These are phyloP conservation scores for Drosophila ustulata DNA, from an alignment of 2,888 invertebrate species.

Conservation along the genomic window DNA sequence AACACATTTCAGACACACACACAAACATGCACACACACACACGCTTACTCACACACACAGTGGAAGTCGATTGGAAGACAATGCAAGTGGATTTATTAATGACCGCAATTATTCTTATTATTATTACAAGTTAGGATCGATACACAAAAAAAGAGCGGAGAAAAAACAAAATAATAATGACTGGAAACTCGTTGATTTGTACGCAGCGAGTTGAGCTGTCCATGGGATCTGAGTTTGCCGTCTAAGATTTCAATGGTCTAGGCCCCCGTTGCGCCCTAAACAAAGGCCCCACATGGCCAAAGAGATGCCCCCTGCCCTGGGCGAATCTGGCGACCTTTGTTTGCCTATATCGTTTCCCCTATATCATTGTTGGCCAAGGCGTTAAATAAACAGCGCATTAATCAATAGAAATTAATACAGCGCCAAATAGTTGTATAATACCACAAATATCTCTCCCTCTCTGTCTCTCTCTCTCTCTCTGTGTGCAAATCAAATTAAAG, in stretches of 20 bases:
- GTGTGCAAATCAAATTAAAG: constrained; percentile 71
- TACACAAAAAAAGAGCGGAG: constrained; percentile 12
- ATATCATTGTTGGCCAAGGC: constrained; percentile 58
- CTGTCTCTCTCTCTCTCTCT: not conserved
- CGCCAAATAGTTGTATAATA: constrained; percentile 74
- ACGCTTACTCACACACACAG: constrained; percentile 14
- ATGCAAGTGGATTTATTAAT: constrained; percentile 77
- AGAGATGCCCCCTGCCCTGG: constrained; percentile 32
- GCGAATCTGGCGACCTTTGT: constrained; percentile 43
- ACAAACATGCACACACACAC: constrained; percentile 19
- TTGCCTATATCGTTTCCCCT: constrained; percentile 18
- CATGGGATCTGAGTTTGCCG: constrained; percentile 48
- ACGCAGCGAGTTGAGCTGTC: constrained; percentile 40
- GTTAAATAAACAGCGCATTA: constrained; percentile 77
- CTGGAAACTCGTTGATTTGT: constrained; percentile 69
- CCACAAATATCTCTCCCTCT: constrained; percentile 29
- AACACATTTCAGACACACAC: constrained; percentile 68
- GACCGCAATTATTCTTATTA: constrained; percentile 79
- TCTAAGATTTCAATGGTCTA: constrained; percentile 66
- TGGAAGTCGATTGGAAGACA: constrained; percentile 55
- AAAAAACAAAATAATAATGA: constrained; percentile 40
- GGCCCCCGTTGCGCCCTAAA: constrained; percentile 64
- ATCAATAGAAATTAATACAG: constrained; percentile 76
- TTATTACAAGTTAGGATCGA: constrained; percentile 65
- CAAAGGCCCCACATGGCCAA: constrained; percentile 59